A percentile compares a stretch with the other conserved stretches of the same genome.
Evolutionary conservation across 1,140 invertebrate genomes (phyloP).

Genomic region (Ladona fulva): DNA sequence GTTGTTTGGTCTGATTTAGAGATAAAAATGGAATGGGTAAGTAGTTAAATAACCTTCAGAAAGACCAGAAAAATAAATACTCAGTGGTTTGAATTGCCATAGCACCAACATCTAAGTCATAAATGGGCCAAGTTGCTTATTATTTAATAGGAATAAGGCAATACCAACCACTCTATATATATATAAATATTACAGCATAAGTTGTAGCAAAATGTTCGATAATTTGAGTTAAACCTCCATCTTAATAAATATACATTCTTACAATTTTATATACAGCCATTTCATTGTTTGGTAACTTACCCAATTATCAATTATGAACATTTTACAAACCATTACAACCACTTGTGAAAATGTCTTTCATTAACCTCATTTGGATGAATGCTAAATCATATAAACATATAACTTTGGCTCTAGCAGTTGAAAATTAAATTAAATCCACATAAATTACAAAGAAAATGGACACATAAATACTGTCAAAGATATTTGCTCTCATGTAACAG

Average conservation of each 20-base stretch:
- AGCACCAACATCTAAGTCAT: constrained; percentile 2
- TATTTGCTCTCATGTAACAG: neutral
- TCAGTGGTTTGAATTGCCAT: constrained; percentile 1
- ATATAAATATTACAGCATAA: constrained; percentile 1
- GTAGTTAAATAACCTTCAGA: constrained; percentile 4
- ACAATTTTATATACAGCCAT: neutral
- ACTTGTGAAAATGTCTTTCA: neutral
- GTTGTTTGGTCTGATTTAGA: neutral
- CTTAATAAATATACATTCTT: neutral
- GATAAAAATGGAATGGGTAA: neutral
- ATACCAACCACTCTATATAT: neutral
- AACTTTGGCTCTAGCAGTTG: neutral
- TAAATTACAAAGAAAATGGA: neutral
- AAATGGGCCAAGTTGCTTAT: neutral
- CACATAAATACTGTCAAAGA: neutral
- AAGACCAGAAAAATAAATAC: constrained; percentile 10
- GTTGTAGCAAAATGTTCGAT: neutral
- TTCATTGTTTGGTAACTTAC: neutral
- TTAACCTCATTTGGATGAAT: neutral
- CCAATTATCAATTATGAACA: neutral
- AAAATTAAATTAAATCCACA: neutral
- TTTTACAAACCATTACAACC: neutral
- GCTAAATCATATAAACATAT: neutral
- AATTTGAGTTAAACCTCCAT: neutral
- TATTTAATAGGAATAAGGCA: constrained; percentile 9